Evolutionary conservation across 2,888 invertebrate species (phyloP).

Genomic region (Halictus ligatus): DNA sequence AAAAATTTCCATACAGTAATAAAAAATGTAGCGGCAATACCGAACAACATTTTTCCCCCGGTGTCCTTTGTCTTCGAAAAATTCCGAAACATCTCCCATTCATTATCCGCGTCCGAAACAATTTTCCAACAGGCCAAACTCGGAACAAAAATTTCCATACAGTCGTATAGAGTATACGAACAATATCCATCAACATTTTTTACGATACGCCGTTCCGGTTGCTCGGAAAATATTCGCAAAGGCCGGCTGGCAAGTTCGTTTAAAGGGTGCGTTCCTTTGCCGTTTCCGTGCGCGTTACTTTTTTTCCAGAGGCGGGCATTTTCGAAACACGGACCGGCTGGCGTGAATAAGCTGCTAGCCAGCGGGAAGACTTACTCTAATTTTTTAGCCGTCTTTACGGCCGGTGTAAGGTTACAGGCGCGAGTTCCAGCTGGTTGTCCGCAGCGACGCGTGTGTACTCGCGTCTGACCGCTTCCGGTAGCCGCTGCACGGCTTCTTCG

Average conservation of each 20-base stretch:
- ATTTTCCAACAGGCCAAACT: not conserved
- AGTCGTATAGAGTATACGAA: not conserved
- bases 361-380: conserved; percentile 39
- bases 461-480: conserved; percentile 64
- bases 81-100: not conserved
- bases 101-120: not conserved
- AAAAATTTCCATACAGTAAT: not conserved
- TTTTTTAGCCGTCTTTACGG: conserved; percentile 50
- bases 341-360: not conserved
- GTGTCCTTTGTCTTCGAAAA: not conserved
- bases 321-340: not conserved
- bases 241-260: not conserved
- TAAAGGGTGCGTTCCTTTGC: not conserved
- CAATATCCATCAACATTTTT: not conserved
- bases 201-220: not conserved
- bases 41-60: not conserved
- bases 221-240: not conserved
- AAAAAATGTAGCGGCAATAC: not conserved
- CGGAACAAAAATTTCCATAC: not conserved
- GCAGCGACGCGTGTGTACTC: conserved; percentile 16
- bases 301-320: not conserved
- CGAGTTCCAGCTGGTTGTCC: conserved; percentile 26
- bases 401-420: conserved; percentile 56
- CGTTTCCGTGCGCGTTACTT: not conserved
- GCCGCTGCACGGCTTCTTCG: conserved; percentile 56